Conservation (phyloP, 2,888 invertebrate species). For the Aspidiotus destructor region DNA sequence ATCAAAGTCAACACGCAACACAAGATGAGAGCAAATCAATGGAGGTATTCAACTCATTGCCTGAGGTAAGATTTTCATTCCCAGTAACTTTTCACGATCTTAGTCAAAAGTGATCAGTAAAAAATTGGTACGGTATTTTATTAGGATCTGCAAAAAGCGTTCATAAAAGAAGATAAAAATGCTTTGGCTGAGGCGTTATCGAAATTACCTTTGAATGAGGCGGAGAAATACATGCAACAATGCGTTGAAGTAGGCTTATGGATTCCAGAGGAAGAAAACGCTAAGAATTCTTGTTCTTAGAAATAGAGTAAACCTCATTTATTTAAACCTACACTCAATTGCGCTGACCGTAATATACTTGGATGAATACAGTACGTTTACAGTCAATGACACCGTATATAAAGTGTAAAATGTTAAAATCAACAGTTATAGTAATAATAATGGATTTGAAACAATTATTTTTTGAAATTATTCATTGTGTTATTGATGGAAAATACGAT, state of each 20-base stretch:
- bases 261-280: neutral
- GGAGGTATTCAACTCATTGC: neutral
- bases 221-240: neutral
- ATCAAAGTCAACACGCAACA: neutral
- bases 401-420: no score
- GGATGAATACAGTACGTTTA: no score
- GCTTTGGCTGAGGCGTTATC: neutral
- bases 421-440: no score
- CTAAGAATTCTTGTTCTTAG: no score
- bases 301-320: no score
- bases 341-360: no score
- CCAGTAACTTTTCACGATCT: neutral
- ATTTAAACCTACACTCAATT: no score
- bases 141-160: neutral
- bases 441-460: no score
- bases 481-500: no score
- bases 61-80: neutral
- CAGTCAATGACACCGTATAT: no score
- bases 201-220: neutral
- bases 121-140: neutral
- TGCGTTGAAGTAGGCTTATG: neutral
- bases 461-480: no score
- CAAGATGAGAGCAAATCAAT: neutral
- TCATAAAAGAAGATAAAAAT: neutral
- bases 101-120: neutral